A percentile compares a stretch with the other conserved stretches of the same genome.
Conservation (phyloP, 2,113 vertebrate genomes). For the Greenwoodochromis staneri region DNA sequence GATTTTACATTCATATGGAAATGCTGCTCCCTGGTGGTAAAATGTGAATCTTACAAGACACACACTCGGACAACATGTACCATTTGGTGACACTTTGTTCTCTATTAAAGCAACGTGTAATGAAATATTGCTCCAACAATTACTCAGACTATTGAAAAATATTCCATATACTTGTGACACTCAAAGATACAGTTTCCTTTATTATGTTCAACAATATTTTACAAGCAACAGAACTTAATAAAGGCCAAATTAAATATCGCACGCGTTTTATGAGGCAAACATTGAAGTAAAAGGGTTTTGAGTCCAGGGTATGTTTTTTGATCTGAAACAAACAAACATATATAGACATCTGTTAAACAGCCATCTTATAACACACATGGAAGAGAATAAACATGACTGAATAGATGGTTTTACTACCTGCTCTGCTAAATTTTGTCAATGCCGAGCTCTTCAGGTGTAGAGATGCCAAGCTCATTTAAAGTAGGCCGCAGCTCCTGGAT, state of each 20-base stretch:
- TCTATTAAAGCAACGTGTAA: not conserved
- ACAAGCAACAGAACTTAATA: conserved; percentile 73
- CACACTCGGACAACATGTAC: not conserved
- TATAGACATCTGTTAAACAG: not conserved
- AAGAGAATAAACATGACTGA: not conserved
- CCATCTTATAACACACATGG: not conserved
- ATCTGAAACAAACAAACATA: conserved; percentile 27
- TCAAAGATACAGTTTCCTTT: conserved; percentile 62
- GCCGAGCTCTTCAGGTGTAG: conserved; percentile 93
- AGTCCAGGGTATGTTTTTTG: not conserved
- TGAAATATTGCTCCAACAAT: not conserved
- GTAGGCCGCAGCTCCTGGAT: conserved; percentile 93
- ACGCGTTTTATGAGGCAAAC: conserved; percentile 55
- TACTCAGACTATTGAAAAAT: not conserved
- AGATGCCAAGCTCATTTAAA: conserved; percentile 89
- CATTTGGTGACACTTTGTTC: not conserved
- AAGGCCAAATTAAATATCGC: conserved; percentile 73
- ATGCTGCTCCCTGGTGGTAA: conserved; percentile 59
- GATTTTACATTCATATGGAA: conserved; percentile 41
- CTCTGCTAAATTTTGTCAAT: conserved; percentile 84
- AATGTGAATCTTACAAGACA: not conserved
- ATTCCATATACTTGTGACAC: conserved; percentile 22
- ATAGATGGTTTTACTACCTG: not conserved
- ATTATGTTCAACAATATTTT: conserved; percentile 73
- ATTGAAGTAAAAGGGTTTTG: conserved; percentile 51